A percentile compares a stretch with the other conserved stretches of the same genome.
Evolutionary conservation across 2,113 vertebrate species (phyloP).

Genomic region (Coreoperca whiteheadi): DNA sequence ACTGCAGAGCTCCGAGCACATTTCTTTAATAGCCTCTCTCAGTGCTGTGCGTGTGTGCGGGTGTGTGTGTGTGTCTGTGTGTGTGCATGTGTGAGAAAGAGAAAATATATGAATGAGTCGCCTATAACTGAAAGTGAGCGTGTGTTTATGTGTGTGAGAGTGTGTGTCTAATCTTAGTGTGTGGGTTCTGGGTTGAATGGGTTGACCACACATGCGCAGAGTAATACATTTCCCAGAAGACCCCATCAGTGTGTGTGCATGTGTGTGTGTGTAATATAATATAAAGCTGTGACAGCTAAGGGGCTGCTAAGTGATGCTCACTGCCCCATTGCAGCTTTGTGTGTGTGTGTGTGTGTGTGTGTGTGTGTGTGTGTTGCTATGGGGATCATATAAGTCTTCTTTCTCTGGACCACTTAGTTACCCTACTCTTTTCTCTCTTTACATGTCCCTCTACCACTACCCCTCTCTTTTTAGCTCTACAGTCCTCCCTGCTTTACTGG

Average conservation of each 20-base stretch:
- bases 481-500: not conserved
- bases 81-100: not conserved
- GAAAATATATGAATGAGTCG: slow-evolving; percentile 8
- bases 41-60: not conserved
- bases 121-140: not conserved
- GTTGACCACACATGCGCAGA: not conserved
- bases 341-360: slow-evolving; percentile 17
- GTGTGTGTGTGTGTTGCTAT: slow-evolving; percentile 4
- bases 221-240: too few relatives aligned
- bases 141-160: not conserved
- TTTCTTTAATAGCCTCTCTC: slow-evolving; percentile 27
- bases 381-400: not conserved
- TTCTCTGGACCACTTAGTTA: not conserved
- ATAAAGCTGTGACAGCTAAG: slow-evolving; percentile 41
- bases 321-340: not conserved
- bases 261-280: slow-evolving; percentile 2
- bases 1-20: slow-evolving; percentile 18
- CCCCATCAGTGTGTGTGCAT: slow-evolving; percentile 2
- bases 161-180: not conserved
- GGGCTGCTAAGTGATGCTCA: slow-evolving; percentile 30
- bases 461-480: not conserved
- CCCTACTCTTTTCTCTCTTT: not conserved
- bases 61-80: not conserved
- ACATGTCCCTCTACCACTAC: not conserved
- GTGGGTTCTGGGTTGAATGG: slow-evolving; percentile 1